Base-by-base conservation (phyloP, 2,113 vertebrate species). In the Alligator sinensis region DNA sequence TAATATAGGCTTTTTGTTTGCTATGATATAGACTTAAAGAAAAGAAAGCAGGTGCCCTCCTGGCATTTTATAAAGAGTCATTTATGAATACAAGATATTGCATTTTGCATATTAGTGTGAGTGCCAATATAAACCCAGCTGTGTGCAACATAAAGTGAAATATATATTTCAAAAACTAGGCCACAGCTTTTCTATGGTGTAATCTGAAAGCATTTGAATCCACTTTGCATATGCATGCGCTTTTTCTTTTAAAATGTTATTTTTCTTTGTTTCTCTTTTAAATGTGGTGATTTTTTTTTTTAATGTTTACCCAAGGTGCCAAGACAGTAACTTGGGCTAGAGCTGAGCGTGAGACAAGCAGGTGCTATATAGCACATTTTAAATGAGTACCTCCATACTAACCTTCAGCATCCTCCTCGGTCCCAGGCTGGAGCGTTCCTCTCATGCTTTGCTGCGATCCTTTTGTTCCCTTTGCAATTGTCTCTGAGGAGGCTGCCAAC, bases 1-100 rank as follows among this genome's bases (percentile, higher is more conserved):
- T 86, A 92, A 94, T 97, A 96, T 98, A 98, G 96, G 92, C 97
- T 98, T 97, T 98, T 98, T 98, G 98, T 99, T 98, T 98, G 98
- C 97, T 95, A 97, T 97, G 97, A 93, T 98, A 97, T 96, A 98
- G 97, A 98, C 98, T 98, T 98, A 97, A 98, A 98, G 98, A 98
- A 98, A 98, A 98, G 98, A 98, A 98, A 98, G 97, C 98, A 98
- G 97, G 98, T 98, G 98, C 98, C 98, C 98, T 98, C 94, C 98
- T 98, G 98, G 98, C 98, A 98, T 97, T 96, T 97, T 98, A 97
- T 98, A 97, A 98, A 96, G 97, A 98, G 97, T 98, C 98, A 98
- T 98, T 98, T 98, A 98, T 98, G 98, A 98, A 98, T 98, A 97
- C 98, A 98, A 97, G 98, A 97, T 96, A 96, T 80, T 58, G 93